Percentiles rank a stretch among this genome's conserved stretches.
Evolutionary conservation across 1,140 invertebrate species (phyloP).

Genomic region (Cydia splendana): DNA sequence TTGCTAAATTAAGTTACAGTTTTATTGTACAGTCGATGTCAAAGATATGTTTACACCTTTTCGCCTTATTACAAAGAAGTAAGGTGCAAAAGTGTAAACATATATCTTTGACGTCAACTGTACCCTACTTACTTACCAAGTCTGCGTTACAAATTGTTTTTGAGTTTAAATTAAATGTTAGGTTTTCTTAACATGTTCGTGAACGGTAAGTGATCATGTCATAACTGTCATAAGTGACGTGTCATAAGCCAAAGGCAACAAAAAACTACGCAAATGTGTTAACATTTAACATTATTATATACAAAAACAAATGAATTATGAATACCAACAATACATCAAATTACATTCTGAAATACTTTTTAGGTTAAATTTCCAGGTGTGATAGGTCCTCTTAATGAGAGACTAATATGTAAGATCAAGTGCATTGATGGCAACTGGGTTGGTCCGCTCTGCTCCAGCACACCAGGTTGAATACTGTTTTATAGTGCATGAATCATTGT

Average conservation of each 20-base stretch:
- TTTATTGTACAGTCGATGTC: too few relatives aligned
- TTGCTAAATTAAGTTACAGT: too few relatives aligned
- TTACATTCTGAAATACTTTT: conserved; percentile 39
- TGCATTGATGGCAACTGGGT: conserved; percentile 90
- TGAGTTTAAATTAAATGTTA: background rate
- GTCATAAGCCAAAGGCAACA: too few relatives aligned
- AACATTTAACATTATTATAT: background rate
- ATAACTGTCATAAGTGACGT: too few relatives aligned
- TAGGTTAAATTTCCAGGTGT: conserved; percentile 84
- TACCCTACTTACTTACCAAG: too few relatives aligned
- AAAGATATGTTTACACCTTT: too few relatives aligned
- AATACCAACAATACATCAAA: conserved; percentile 6
- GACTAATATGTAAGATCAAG: conserved; percentile 88
- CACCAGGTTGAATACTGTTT: conserved; percentile 53
- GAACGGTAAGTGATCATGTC: too few relatives aligned
- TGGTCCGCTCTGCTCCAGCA: conserved; percentile 81
- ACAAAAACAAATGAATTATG: background rate
- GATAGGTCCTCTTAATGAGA: conserved; percentile 84
- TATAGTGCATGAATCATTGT: background rate
- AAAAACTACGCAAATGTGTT: background rate
- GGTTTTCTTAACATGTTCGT: background rate
- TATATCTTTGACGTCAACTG: too few relatives aligned
- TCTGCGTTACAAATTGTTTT: background rate
- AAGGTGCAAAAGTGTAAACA: too few relatives aligned
- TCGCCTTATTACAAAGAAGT: too few relatives aligned